phyloP scores from a whole-genome alignment of 2,113 vertebrate genomes.

The Megaceryle torquata region DNA sequence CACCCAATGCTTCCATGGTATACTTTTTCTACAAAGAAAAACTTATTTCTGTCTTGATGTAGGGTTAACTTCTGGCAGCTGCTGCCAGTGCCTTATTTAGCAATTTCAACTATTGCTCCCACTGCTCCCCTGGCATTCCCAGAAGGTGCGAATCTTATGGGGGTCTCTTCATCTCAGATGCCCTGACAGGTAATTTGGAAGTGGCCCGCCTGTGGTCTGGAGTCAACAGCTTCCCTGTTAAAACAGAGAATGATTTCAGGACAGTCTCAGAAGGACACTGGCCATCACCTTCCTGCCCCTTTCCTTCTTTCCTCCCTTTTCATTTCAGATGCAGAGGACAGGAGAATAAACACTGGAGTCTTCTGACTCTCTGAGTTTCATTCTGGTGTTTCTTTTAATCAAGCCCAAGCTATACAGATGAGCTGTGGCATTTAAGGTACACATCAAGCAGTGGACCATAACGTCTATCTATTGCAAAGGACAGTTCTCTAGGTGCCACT shows the following conservation, averaged over 20 bases:
- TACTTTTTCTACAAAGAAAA: neutral
- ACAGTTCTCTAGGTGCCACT: slow-evolving; percentile 10
- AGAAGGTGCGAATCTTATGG: neutral
- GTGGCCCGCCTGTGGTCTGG: neutral
- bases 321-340: neutral
- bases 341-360: neutral
- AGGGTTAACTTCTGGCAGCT: neutral
- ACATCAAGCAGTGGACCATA: neutral
- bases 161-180: neutral
- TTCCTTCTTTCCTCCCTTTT: neutral
- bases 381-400: neutral
- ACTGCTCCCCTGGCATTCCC: neutral
- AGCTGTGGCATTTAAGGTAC: slow-evolving; percentile 20
- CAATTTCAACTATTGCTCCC: neutral
- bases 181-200: neutral
- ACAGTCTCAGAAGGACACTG: neutral
- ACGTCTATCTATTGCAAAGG: neutral
- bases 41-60: neutral
- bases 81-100: neutral
- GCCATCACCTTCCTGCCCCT: neutral
- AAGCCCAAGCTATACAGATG: neutral
- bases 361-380: neutral
- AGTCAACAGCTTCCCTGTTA: neutral
- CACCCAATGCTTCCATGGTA: neutral
- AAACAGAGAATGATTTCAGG: neutral